Conservation (phyloP, 2,888 invertebrate species). For the Plutella xylostella region DNA sequence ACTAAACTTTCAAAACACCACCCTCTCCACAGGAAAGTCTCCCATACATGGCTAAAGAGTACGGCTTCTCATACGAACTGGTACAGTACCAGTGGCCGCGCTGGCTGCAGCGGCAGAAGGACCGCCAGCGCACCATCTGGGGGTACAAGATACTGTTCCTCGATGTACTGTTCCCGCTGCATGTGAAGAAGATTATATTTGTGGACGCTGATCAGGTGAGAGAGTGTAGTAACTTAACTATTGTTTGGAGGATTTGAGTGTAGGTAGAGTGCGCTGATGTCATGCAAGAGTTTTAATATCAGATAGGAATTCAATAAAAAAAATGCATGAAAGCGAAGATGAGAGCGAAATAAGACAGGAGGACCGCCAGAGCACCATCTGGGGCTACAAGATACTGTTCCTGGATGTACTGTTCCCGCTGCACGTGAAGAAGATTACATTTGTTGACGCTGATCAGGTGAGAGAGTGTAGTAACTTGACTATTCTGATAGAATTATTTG, state of each 20-base stretch:
- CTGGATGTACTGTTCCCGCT: constrained; percentile 98
- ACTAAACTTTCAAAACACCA: too few species aligned
- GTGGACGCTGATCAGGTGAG: constrained; percentile 98
- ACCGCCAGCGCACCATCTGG: constrained; percentile 99
- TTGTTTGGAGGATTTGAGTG: too few species aligned
- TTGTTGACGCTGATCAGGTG: constrained; percentile 99
- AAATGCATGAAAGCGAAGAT: too few species aligned
- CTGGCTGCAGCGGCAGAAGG: constrained; percentile 98
- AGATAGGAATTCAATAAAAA: too few species aligned
- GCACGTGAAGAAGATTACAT: constrained; percentile 98
- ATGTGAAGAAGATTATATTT: constrained; percentile 98
- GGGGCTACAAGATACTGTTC: constrained; percentile 99
- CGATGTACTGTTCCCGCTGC: constrained; percentile 97
- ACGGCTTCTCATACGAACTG: constrained; percentile 95
- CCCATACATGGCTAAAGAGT: constrained; percentile 95
- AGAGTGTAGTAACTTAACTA: too few species aligned
- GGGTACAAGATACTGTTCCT: constrained; percentile 99
- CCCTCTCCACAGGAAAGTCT: constrained; percentile 84
- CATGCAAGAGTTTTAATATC: too few species aligned
- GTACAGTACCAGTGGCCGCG: constrained; percentile 99
- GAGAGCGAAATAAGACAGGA: too few species aligned
- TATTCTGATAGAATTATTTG: too few species aligned
- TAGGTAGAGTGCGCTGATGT: too few species aligned
- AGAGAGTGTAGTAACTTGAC: too few species aligned
- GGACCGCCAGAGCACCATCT: constrained; percentile 98